Conservation (phyloP, 2,888 invertebrate species). For the Mythimna vitellina region DNA sequence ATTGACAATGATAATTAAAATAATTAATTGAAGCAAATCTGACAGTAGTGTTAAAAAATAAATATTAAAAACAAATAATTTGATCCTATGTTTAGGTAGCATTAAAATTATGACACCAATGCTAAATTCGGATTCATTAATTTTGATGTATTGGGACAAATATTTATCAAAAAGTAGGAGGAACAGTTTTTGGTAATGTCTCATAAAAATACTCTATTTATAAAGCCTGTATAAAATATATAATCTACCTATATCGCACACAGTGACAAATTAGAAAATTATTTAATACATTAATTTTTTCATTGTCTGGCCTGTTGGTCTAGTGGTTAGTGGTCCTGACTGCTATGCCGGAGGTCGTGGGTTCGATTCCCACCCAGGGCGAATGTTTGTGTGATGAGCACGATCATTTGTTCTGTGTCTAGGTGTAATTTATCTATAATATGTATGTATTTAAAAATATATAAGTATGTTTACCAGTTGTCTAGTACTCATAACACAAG, state of each 20-base stretch:
- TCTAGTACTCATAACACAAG: too few species aligned
- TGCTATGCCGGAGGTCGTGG: too few species aligned
- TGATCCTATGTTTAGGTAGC: background rate
- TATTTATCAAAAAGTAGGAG: background rate
- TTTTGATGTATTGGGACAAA: too few species aligned
- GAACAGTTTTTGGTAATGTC: background rate
- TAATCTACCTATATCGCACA: background rate
- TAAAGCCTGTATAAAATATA: background rate
- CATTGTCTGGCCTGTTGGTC: too few species aligned
- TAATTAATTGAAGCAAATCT: background rate
- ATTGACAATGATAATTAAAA: background rate
- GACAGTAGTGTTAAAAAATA: background rate
- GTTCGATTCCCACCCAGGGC: too few species aligned
- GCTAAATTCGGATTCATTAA: background rate
- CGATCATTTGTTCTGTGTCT: too few species aligned
- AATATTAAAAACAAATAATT: background rate
- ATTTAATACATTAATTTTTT: too few species aligned
- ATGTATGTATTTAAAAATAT: too few species aligned
- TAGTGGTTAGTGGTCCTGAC: too few species aligned
- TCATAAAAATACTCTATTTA: constrained; percentile 15
- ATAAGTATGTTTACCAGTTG: too few species aligned
- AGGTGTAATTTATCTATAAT: too few species aligned
- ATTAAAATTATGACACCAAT: background rate
- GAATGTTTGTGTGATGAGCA: too few species aligned
- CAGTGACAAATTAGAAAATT: constrained; percentile 3